Evolutionary conservation across 2,888 invertebrate genomes (phyloP).

Genomic region (Platynereis dumerilii): DNA sequence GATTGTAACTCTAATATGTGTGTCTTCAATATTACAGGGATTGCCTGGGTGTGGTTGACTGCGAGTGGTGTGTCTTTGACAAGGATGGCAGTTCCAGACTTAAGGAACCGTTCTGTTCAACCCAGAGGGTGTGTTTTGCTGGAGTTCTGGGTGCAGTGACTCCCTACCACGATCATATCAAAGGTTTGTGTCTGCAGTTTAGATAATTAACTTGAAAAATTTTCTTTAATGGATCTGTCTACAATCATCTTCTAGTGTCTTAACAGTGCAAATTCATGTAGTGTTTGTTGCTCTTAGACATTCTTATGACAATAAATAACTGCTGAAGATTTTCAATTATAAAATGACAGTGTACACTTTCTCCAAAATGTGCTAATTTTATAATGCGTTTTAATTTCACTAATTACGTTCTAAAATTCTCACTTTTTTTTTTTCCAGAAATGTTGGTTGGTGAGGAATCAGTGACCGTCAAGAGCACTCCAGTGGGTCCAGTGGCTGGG

Average conservation of each 20-base stretch:
- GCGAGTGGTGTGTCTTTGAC: conserved; percentile 89
- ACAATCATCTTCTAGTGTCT: too few species aligned
- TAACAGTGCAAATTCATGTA: too few species aligned
- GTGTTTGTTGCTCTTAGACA: too few species aligned
- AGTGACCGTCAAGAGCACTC: conserved; percentile 64
- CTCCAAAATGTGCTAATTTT: too few species aligned
- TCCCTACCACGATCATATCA: conserved; percentile 77
- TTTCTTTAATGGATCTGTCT: not conserved
- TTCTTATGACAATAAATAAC: too few species aligned
- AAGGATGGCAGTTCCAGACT: conserved; percentile 77
- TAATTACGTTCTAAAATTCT: too few species aligned
- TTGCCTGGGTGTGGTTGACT: conserved; percentile 77
- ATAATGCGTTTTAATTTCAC: too few species aligned
- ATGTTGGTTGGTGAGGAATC: conserved; percentile 35
- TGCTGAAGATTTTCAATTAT: too few species aligned
- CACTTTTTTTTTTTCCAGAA: too few species aligned
- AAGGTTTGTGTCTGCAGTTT: conserved; percentile 32
- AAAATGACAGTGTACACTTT: too few species aligned
- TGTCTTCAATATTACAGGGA: conserved; percentile 61
- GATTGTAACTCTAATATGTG: too few species aligned
- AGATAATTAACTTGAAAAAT: too few species aligned
- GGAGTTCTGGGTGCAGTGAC: conserved; percentile 83
- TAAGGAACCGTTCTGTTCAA: conserved; percentile 78
- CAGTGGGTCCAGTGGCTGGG: conserved; percentile 86
- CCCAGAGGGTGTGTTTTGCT: conserved; percentile 82